These are phyloP conservation scores for Drosophila paulistorum DNA, from an alignment of 1,140 invertebrate genomes.

Conservation along the genomic window DNA sequence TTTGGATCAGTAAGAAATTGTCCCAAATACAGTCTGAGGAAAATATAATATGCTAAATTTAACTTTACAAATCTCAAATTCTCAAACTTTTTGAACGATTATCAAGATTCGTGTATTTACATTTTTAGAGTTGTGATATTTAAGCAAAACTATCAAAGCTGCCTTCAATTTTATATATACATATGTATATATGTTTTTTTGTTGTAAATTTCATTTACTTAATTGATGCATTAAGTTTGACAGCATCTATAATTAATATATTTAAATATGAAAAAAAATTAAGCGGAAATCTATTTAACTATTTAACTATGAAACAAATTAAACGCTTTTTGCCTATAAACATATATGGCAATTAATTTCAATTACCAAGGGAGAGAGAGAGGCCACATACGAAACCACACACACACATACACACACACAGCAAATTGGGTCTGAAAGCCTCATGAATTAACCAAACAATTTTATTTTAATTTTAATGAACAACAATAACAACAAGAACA, in stretches of 20 bases:
- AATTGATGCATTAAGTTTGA: neutral
- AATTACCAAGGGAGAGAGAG: constrained; percentile 19
- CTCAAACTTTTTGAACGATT: too few relatives aligned
- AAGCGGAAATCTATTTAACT: constrained; percentile 18
- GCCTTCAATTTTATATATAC: too few relatives aligned
- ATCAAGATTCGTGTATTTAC: too few relatives aligned
- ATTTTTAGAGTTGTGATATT: neutral
- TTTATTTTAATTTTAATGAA: neutral
- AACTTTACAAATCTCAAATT: too few relatives aligned
- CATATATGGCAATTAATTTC: constrained; percentile 31
- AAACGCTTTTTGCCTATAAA: neutral
- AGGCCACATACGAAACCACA: neutral
- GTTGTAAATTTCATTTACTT: neutral
- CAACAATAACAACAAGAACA: constrained; percentile 21
- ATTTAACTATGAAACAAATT: constrained; percentile 3
- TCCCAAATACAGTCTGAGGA: too few relatives aligned
- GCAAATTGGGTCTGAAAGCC: constrained; percentile 2
- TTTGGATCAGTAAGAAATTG: too few relatives aligned
- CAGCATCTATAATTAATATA: constrained; percentile 5
- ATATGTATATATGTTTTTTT: too few relatives aligned
- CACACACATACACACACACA: too few relatives aligned
- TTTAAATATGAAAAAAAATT: neutral
- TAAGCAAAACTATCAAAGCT: neutral
- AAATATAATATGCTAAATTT: too few relatives aligned
- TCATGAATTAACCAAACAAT: constrained; percentile 49